Conservation (phyloP, 2,888 invertebrate genomes). For the Polyploca ridens region DNA sequence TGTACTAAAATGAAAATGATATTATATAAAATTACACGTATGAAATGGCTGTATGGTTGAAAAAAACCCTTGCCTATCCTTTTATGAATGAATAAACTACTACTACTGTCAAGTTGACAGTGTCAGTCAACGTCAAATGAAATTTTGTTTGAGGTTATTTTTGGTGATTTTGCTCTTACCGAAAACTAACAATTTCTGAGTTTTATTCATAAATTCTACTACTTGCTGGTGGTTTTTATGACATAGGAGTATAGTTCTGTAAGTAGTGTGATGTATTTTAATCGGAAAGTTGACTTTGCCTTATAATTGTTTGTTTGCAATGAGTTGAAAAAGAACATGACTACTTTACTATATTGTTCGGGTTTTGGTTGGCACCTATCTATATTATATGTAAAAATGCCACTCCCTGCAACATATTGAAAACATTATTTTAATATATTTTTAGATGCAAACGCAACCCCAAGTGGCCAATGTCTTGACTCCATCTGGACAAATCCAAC, state of each 20-base stretch:
- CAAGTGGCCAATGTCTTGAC: constrained; percentile 94
- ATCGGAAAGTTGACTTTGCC: background rate
- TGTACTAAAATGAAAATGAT: too few relatives aligned
- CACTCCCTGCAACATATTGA: background rate
- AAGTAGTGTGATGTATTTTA: background rate
- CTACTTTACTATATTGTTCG: too few relatives aligned
- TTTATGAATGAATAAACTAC: too few relatives aligned
- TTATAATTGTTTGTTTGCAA: background rate
- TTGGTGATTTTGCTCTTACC: constrained; percentile 1
- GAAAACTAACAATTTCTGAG: background rate
- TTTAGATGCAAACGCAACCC: constrained; percentile 85
- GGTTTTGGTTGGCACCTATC: too few relatives aligned
- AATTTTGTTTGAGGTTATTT: background rate
- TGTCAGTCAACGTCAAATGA: background rate
- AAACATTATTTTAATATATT: constrained; percentile 18
- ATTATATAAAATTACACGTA: too few relatives aligned
- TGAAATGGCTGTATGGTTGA: too few relatives aligned
- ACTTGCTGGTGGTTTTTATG: background rate
- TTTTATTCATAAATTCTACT: background rate
- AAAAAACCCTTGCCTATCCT: too few relatives aligned
- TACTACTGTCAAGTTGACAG: too few relatives aligned
- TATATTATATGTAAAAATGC: background rate
- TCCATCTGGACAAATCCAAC: constrained; percentile 94
- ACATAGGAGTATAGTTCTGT: background rate
- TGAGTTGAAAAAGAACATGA: background rate